Evolutionary conservation across 1,140 invertebrate genomes (phyloP).

Genomic region (Rhyacophila brunnea): DNA sequence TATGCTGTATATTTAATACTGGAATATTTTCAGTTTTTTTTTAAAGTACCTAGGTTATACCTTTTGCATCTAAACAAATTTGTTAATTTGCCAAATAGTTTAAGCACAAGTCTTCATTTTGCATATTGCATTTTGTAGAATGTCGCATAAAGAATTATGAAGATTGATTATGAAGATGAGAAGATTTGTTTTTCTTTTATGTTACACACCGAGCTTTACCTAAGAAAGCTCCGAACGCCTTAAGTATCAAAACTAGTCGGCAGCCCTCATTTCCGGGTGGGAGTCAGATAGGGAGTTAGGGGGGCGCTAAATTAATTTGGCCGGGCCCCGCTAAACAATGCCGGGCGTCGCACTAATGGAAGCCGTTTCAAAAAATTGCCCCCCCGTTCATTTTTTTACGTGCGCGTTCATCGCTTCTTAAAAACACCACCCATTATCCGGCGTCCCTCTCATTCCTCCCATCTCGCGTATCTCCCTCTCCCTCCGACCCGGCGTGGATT

Average conservation of each 20-base stretch:
- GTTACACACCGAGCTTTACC: not conserved
- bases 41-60: no score
- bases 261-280: constrained; percentile 20
- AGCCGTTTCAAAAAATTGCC: constrained; percentile 38
- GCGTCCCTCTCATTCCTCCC: constrained; percentile 17
- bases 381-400: constrained; percentile 37
- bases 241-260: not conserved
- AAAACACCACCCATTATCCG: constrained; percentile 26
- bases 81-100: no score
- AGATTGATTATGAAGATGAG: no score
- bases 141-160: no score
- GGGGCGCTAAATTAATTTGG: constrained; percentile 37
- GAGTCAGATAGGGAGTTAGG: no score
- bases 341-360: constrained; percentile 37
- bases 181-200: not conserved
- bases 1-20: no score
- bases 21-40: no score
- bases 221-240: not conserved
- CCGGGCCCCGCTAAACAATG: constrained; percentile 36
- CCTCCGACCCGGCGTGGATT: constrained; percentile 32
- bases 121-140: no score
- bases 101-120: no score
- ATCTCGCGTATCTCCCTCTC: constrained; percentile 12
- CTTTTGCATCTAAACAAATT: no score
- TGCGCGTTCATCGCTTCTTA: constrained; percentile 33